These are phyloP conservation scores for Theocolax elegans DNA, from an alignment of 1,140 invertebrate genomes.

Conservation along the genomic window DNA sequence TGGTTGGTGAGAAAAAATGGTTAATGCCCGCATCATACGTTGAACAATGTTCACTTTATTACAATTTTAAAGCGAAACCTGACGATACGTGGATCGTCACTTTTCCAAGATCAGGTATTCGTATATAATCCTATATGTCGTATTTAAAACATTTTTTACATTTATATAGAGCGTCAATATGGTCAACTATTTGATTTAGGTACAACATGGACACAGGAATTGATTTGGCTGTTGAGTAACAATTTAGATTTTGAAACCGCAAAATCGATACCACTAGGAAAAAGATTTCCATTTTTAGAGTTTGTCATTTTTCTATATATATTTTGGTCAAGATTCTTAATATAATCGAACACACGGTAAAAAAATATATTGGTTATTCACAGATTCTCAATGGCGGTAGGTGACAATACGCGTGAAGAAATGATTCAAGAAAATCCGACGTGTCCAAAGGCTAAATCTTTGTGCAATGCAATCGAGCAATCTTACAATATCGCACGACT, in stretches of 20 bases:
- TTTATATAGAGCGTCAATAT: not conserved
- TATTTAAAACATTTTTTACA: not conserved
- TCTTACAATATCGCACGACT: too few species aligned
- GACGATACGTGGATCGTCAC: constrained; percentile 78
- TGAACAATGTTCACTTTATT: constrained; percentile 71
- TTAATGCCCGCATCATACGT: constrained; percentile 74
- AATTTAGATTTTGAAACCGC: constrained; percentile 77
- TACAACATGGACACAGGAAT: constrained; percentile 85
- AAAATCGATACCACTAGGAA: constrained; percentile 67
- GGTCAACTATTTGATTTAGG: constrained; percentile 61
- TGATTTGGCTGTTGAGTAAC: constrained; percentile 82
- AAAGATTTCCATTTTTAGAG: constrained; percentile 82
- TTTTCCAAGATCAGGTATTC: constrained; percentile 77
- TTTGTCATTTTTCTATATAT: constrained; percentile 58
- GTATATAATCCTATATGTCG: not conserved
- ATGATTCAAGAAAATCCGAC: constrained; percentile 60
- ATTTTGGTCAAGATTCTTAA: too few species aligned
- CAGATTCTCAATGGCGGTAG: constrained; percentile 62
- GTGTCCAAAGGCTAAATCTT: too few species aligned
- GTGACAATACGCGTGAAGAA: constrained; percentile 63
- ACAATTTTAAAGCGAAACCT: constrained; percentile 73
- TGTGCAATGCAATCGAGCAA: too few species aligned
- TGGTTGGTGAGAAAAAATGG: constrained; percentile 76
- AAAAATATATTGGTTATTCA: constrained; percentile 7
- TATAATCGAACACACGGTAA: too few species aligned